A percentile compares a stretch with the other conserved stretches of the same genome.
These are phyloP conservation scores for Drosophila fulvimacula DNA, from an alignment of 2,888 invertebrate species.

Conservation along the genomic window DNA sequence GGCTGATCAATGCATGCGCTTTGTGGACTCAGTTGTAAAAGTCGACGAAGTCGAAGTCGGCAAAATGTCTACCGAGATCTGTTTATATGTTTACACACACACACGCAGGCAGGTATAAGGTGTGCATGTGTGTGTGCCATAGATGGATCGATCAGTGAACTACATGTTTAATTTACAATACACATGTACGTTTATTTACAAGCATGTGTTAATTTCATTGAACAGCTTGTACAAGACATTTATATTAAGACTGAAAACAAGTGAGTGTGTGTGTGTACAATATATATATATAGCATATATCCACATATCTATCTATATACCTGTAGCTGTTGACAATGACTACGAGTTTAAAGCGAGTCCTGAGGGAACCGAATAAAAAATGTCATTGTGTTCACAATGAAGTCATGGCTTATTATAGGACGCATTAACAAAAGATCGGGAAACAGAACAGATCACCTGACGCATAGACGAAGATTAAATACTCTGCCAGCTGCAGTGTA, in stretches of 20 bases:
- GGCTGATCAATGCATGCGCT: constrained; percentile 63
- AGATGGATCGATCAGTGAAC: constrained; percentile 56
- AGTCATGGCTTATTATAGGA: constrained; percentile 19
- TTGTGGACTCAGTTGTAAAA: constrained; percentile 72
- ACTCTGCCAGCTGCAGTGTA: not conserved
- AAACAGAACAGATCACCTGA: not conserved
- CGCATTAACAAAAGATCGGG: constrained; percentile 12
- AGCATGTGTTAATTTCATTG: constrained; percentile 64
- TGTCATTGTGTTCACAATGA: constrained; percentile 12
- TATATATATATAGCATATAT: not conserved
- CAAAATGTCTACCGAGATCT: constrained; percentile 67
- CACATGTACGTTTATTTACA: constrained; percentile 68
- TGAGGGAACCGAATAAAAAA: constrained; percentile 34
- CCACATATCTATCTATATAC: not conserved
- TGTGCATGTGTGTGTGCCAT: constrained; percentile 1
- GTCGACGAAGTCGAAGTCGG: constrained; percentile 24
- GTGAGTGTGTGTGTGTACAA: not conserved
- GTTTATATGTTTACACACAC: constrained; percentile 48
- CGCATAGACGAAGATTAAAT: constrained; percentile 8
- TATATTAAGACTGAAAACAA: constrained; percentile 45
- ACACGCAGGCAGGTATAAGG: not conserved
- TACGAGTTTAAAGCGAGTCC: constrained; percentile 27
- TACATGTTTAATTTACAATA: constrained; percentile 69
- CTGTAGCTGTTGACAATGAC: constrained; percentile 35
- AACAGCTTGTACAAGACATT: constrained; percentile 59